Conservation (phyloP, 2,113 vertebrate genomes). For the Danio rerio region GRCz12tu NC_133184.1:30589001-30589500, state of each 20-base stretch:
- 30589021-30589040: not conserved
- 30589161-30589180: conserved; percentile 15
- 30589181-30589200: not conserved
- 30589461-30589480: too few species aligned
- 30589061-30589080: too few species aligned
- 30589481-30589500: too few species aligned
- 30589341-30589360: conserved; percentile 8
- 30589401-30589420: not conserved
- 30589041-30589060: too few species aligned
- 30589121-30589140: not conserved
- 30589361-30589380: not conserved
- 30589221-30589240: not conserved
- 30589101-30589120: not conserved
- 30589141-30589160: conserved; percentile 6
- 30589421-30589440: too few species aligned
- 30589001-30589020: not conserved
- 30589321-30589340: conserved; percentile 14
- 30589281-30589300: conserved; percentile 42
- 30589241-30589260: not conserved
- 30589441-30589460: too few species aligned
- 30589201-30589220: not conserved
- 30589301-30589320: conserved; percentile 5
- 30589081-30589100: not conserved
- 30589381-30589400: not conserved
- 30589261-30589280: not conserved